Percentiles rank a stretch among this genome's conserved stretches.
Conservation (phyloP, 2,797 vertebrate genomes). For the Rhabdophis nuchalis region DNA sequence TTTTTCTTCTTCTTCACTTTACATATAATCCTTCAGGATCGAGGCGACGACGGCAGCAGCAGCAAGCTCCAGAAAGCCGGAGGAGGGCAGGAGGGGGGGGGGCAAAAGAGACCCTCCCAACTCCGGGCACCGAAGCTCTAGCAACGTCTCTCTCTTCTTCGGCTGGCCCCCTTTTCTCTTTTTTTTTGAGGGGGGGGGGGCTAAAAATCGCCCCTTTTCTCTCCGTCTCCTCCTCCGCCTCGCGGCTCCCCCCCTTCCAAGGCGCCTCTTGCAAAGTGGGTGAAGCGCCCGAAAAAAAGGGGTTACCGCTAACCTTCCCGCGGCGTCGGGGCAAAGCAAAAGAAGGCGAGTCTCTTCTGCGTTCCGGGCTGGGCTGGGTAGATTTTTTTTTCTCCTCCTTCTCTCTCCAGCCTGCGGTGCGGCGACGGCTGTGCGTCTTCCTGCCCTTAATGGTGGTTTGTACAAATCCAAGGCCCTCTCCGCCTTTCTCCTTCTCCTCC, state of each 20-base stretch:
- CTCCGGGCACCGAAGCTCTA: conserved; percentile 48
- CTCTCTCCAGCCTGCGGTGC: not conserved
- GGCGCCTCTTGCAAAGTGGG: not conserved
- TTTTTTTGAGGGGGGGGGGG: not conserved
- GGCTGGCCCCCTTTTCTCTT: not conserved
- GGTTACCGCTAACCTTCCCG: conserved; percentile 15
- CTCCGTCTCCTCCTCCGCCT: not conserved
- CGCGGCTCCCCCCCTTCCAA: not conserved
- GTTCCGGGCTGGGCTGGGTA: conserved; percentile 21
- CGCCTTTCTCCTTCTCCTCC: conserved; percentile 13
- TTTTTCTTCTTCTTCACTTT: not conserved
- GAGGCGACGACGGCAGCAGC: conserved; percentile 30
- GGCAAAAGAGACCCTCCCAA: conserved; percentile 43
- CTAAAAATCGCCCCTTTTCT: not conserved
- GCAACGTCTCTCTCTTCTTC: conserved; percentile 50
- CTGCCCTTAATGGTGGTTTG: conserved; percentile 61
- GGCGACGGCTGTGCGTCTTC: conserved; percentile 35
- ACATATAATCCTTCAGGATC: conserved; percentile 43
- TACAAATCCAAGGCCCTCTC: conserved; percentile 63
- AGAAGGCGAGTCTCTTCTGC: not conserved
- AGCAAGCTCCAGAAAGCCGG: not conserved
- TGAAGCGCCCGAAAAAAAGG: not conserved
- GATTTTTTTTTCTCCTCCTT: conserved; percentile 34
- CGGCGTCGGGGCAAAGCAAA: not conserved
- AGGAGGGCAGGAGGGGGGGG: not conserved